These are phyloP conservation scores for Poeciliopsis infans DNA, from an alignment of 2,797 vertebrate species.

Conservation along the genomic window DNA sequence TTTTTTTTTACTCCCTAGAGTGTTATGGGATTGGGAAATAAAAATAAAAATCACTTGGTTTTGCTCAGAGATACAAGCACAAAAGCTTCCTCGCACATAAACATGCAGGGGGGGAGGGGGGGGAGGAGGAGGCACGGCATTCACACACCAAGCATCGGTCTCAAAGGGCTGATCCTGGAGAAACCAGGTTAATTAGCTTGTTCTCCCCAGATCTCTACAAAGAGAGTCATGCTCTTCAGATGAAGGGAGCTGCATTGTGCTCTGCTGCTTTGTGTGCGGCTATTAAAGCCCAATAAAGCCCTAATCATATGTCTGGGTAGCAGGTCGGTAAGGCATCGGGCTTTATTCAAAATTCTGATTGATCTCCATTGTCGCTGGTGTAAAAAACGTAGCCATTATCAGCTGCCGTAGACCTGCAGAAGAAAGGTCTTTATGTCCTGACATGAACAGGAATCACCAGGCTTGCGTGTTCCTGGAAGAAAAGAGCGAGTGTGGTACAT, in stretches of 20 bases:
- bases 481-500: conserved; percentile 27
- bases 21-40: conserved; percentile 33
- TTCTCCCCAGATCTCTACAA: conserved; percentile 79
- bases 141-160: conserved; percentile 70
- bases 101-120: not conserved
- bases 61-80: not conserved
- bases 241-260: conserved; percentile 69
- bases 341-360: conserved; percentile 63
- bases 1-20: conserved; percentile 43
- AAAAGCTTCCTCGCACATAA: conserved; percentile 17
- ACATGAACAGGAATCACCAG: not conserved
- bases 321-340: conserved; percentile 51
- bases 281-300: conserved; percentile 71
- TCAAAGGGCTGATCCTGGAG: conserved; percentile 81
- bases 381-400: conserved; percentile 47
- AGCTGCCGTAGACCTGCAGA: conserved; percentile 32
- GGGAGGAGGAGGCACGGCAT: conserved; percentile 7
- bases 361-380: conserved; percentile 58
- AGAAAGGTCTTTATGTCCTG: conserved; percentile 2
- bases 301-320: conserved; percentile 60
- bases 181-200: conserved; percentile 91
- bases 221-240: conserved; percentile 70
- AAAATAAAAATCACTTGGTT: conserved; percentile 3
- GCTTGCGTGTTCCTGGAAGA: not conserved
- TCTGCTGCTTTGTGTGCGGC: conserved; percentile 64